Evolutionary conservation across 2,888 invertebrate species (phyloP).

Genomic region (Synergus itoensis): DNA sequence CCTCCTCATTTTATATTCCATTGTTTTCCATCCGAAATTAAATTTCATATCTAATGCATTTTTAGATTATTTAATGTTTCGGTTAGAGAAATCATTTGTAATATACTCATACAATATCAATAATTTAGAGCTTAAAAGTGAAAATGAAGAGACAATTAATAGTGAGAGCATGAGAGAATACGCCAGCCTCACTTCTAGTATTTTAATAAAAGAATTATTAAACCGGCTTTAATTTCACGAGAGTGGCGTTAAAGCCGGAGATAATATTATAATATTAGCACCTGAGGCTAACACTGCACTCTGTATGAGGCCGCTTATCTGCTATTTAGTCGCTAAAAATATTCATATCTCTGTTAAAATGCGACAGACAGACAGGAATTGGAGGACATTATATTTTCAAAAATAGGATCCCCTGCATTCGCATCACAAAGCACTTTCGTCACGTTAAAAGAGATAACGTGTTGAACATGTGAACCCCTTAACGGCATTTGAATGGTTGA

Average conservation of each 20-base stretch:
- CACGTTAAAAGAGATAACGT: slow-evolving; percentile 66
- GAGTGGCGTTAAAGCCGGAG: background rate
- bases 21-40: background rate
- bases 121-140: background rate
- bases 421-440: slow-evolving; percentile 58
- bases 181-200: background rate
- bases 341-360: slow-evolving; percentile 11
- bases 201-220: background rate
- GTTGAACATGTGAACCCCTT: slow-evolving; percentile 59
- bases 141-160: background rate
- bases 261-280: slow-evolving; percentile 26
- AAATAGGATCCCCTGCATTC: slow-evolving; percentile 45
- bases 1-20: background rate
- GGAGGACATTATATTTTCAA: background rate
- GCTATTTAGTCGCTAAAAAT: slow-evolving; percentile 45
- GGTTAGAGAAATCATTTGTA: background rate
- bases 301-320: slow-evolving; percentile 39
- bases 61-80: background rate
- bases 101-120: background rate
- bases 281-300: slow-evolving; percentile 13
- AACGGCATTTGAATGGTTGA: slow-evolving; percentile 59
- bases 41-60: background rate
- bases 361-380: background rate
- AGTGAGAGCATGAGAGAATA: background rate
- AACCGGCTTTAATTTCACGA: slow-evolving; percentile 2